Base-by-base conservation (phyloP, 1,140 invertebrate genomes). In the Cotesia chilonis region DNA sequence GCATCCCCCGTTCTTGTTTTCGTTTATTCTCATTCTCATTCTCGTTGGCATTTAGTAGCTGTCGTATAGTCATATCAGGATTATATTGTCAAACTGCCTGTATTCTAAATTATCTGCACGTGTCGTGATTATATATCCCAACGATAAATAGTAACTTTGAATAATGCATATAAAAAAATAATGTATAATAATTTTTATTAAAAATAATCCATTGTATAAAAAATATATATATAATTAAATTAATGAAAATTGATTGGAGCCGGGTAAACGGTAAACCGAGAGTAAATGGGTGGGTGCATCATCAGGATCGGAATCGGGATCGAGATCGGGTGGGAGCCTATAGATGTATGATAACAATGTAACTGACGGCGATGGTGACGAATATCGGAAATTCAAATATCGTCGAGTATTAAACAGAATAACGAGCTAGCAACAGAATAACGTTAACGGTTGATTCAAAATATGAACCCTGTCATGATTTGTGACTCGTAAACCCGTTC, bases 401-500 rank as follows among this genome's bases (percentile, higher is more conserved):
- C 83, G 76, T 52, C 51, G 51, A 63, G 55, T 80, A 86, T 87
- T 87, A 87, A 86, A 85, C 83, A 85, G 85, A 86, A 86, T 86
- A 87, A 86, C 84, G 84, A 85, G 83, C 79, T 28, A 28, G 28
- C 28, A 28, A 28, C 28, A 28, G 28, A 28, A 28, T 28, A 28
- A 28, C 28, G 28, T 28, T 28, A 84, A 80, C 79, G 79, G 80
- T 79, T 78, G 82, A 57, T 86, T 86, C 83, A 82, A 87, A 87
- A 87, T 87, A 86, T 87, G 85, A 87, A 86, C 84, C 86, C 79
- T 81, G 82, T 75, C 81, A 85, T 87, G 85, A 87, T 87, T 87
- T 87, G 85, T 84, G 84, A 83, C 84, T 86, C 85, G 85, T 87
- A 87, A 87, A 87, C 84, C 82, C 84, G 83, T 86, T 86, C 84